A percentile compares a stretch with the other conserved stretches of the same genome.
phyloP scores from a whole-genome alignment of 23 tunicate genomes.

The Styela plicata region DNA sequence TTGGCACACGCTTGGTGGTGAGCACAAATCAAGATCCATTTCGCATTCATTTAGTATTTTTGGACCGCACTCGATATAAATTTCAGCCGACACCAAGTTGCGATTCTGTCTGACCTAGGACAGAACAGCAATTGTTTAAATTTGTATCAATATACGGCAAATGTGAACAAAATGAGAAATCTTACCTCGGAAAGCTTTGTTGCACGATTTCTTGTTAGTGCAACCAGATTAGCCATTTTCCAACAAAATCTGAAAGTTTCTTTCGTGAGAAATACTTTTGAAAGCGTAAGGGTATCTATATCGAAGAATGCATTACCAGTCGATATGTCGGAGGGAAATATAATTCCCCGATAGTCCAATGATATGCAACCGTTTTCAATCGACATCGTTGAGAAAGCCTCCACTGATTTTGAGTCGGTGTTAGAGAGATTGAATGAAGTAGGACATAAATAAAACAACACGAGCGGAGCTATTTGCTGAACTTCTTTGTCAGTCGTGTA shows the following conservation, averaged over 20 bases:
- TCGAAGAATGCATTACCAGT: not conserved
- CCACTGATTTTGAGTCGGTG: not conserved
- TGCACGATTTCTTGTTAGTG: too few relatives aligned
- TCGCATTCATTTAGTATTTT: slow-evolving; percentile 43
- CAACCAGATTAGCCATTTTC: slow-evolving; percentile 41
- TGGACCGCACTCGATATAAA: slow-evolving; percentile 60
- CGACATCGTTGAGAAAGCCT: not conserved
- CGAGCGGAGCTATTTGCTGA: not conserved
- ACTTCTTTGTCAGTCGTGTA: not conserved
- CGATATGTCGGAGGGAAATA: not conserved
- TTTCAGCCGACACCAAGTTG: not conserved
- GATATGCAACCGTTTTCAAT: not conserved
- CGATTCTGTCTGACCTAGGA: not conserved
- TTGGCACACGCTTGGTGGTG: slow-evolving; percentile 32
- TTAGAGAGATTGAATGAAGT: not conserved
- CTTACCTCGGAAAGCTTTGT: too few relatives aligned
- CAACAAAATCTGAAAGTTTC: slow-evolving; percentile 46
- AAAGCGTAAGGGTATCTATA: not conserved
- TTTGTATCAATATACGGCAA: not conserved
- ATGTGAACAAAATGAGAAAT: too few relatives aligned
- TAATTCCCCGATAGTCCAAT: not conserved
- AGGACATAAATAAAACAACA: not conserved
- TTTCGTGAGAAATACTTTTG: not conserved
- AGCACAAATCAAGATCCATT: slow-evolving; percentile 36
- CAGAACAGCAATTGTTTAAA: too few relatives aligned